Evolutionary conservation across 92 coral and sea anemone genomes (phyloP), one percentile per base, ranked within the genome.

Genomic region (Actinernus sp.): DNA sequence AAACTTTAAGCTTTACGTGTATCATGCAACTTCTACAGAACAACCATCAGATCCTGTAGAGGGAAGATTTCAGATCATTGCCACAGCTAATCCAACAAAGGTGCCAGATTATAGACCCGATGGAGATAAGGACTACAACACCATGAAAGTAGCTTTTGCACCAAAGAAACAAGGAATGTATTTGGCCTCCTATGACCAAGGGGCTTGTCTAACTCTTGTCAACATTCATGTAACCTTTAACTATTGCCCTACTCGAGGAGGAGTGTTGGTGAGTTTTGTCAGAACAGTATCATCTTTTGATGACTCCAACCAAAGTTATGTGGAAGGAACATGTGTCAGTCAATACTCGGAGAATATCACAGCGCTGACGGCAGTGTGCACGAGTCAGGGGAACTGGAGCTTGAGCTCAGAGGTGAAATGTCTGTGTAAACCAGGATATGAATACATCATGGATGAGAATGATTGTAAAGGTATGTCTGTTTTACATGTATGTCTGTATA

Each of bases 351-450:
- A 41, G 22, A 90, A 80, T 53, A 43, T 57, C 21, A 63, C 54
- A 0, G 62, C 14, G 29, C 31, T 83, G 32, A 43, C 32, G 0
- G 92, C 86, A 4, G 70, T 55, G 11, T 94, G 98, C 23, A 65
- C 67, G 26, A 86, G 84, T 25, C 37, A 70, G 52, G 98, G 98
- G 26, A 63, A 53, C 2, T 94, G 98, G 98, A 75, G 63, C 2
- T 59, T 80, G 23, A 55, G 54, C 10, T 61, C 41, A 22, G 44
- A 56, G 10, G 53, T 73, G 5, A 49, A 31, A 38, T 94, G 98
- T 41, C 61, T 83, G 14, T 94, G 98, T 39, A 74, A 66, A 16
- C 49, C 78, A 14, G 98, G 98, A 3, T 87, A 77, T 68, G 90
- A 84, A 53, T 68, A 77, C 30, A 31, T 11, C 34, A 70, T n/a